Conservation (phyloP, 2,888 invertebrate species). For the Autographa gamma region DNA sequence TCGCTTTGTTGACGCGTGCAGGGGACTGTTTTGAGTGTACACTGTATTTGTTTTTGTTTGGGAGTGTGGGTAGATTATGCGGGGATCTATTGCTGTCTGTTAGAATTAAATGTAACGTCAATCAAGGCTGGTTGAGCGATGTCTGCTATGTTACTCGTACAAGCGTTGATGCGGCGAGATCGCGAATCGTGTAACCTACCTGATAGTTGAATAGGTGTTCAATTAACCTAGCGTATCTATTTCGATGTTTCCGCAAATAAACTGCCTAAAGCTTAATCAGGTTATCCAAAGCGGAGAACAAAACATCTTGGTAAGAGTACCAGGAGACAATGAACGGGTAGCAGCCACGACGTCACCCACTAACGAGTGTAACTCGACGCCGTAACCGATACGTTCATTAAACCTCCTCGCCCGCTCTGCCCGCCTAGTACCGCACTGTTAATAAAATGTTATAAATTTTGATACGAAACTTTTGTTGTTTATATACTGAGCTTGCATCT, state of each 20-base stretch:
- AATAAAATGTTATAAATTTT: constrained; percentile 68
- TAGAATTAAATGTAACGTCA: constrained; percentile 57
- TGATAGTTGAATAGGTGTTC: background rate
- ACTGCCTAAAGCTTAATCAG: constrained; percentile 14
- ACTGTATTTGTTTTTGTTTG: constrained; percentile 59
- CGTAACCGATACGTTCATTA: constrained; percentile 85
- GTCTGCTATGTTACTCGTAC: constrained; percentile 47
- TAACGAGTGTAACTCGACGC: constrained; percentile 83
- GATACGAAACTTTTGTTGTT: constrained; percentile 53
- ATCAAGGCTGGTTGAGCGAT: constrained; percentile 52
- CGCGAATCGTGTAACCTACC: constrained; percentile 6
- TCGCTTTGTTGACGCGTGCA: constrained; percentile 58
- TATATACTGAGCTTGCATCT: constrained; percentile 35
- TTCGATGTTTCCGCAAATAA: background rate
- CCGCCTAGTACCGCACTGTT: constrained; percentile 68
- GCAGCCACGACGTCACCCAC: constrained; percentile 69
- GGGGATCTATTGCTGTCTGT: constrained; percentile 56
- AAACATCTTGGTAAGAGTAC: constrained; percentile 57
- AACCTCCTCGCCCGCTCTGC: constrained; percentile 69
- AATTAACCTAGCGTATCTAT: constrained; percentile 2
- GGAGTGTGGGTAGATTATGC: constrained; percentile 58
- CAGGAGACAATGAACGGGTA: constrained; percentile 75
- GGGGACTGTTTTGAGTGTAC: constrained; percentile 56
- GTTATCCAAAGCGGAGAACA: constrained; percentile 37
- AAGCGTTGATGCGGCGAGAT: constrained; percentile 39